Evolutionary conservation across 2,888 invertebrate genomes (phyloP).

Genomic region (Galerucella nymphaeae): DNA sequence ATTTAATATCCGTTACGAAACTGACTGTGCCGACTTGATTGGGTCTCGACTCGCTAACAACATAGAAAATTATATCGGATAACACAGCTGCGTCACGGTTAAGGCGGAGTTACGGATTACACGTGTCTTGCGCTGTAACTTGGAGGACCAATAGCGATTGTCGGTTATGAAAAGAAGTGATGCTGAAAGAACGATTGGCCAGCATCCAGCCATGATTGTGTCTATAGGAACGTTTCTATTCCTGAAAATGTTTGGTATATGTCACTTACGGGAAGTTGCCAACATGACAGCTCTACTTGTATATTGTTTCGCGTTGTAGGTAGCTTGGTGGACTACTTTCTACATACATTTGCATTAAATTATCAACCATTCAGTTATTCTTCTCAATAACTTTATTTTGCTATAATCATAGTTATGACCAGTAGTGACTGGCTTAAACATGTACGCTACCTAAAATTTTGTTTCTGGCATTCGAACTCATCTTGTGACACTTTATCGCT

Average conservation of each 20-base stretch:
- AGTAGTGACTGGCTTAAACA: not conserved
- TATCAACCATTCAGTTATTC: not conserved
- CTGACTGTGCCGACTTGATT: conserved; percentile 38
- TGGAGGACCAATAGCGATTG: conserved; percentile 55
- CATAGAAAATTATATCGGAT: conserved; percentile 21
- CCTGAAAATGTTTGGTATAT: conserved; percentile 60
- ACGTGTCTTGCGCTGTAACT: conserved; percentile 58
- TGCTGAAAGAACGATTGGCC: conserved; percentile 63
- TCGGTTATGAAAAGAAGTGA: conserved; percentile 58
- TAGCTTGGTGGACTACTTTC: conserved; percentile 19
- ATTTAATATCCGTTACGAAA: conserved; percentile 42
- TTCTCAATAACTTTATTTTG: not conserved
- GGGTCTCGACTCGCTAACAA: conserved; percentile 26
- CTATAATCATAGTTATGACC: not conserved
- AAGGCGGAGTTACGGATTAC: conserved; percentile 53
- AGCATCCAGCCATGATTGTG: conserved; percentile 65
- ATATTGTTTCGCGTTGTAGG: conserved; percentile 59
- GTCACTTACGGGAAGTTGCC: conserved; percentile 62
- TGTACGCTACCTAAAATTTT: too few species aligned
- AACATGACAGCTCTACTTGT: conserved; percentile 64
- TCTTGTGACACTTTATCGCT: too few species aligned
- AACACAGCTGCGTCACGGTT: conserved; percentile 19
- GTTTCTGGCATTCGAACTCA: too few species aligned
- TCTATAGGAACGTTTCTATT: conserved; percentile 63
- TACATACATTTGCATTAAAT: conserved; percentile 24